phyloP scores from a whole-genome alignment of 2,113 vertebrate species.

The Oryzias curvinotus region DNA sequence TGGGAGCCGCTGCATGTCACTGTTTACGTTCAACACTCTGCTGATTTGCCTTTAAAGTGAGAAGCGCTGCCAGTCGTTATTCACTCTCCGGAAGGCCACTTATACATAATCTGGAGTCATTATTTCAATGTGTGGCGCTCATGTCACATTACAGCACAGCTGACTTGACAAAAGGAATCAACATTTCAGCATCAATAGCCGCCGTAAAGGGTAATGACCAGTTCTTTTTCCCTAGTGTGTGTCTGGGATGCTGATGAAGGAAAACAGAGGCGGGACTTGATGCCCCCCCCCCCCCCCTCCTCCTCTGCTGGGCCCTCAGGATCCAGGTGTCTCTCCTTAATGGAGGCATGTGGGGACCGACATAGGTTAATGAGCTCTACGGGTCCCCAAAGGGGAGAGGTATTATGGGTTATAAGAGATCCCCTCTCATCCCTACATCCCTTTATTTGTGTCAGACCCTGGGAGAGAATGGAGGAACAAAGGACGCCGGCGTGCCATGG shows the following conservation, averaged over 20 bases:
- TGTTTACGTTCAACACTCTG: slow-evolving; percentile 22
- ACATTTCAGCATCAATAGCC: slow-evolving; percentile 31
- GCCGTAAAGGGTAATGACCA: slow-evolving; percentile 20
- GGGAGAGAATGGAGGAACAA: slow-evolving; percentile 54
- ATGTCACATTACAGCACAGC: slow-evolving; percentile 29
- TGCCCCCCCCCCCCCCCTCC: slow-evolving; percentile 46
- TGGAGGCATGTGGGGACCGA: slow-evolving; percentile 56
- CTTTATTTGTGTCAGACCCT: slow-evolving; percentile 67
- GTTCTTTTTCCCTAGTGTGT: slow-evolving; percentile 1
- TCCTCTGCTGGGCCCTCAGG: slow-evolving; percentile 37
- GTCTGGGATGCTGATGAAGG: slow-evolving; percentile 49
- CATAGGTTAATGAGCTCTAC: slow-evolving; percentile 72
- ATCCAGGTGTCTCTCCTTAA: slow-evolving; percentile 70
- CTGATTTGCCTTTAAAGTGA: slow-evolving; percentile 27
- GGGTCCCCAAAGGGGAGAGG: slow-evolving; percentile 49
- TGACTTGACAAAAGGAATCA: slow-evolving; percentile 25
- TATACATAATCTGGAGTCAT: slow-evolving; percentile 21
- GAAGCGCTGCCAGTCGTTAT: slow-evolving; percentile 29
- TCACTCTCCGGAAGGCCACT: slow-evolving; percentile 31
- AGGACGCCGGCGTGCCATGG: slow-evolving; percentile 39
- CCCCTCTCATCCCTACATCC: slow-evolving; percentile 67
- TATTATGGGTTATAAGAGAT: slow-evolving; percentile 66
- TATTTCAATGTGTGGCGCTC: slow-evolving; percentile 33
- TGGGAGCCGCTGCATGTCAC: slow-evolving; percentile 15
- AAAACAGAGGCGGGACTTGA: slow-evolving; percentile 51